Evolutionary conservation across 2,797 vertebrate genomes (phyloP).

Genomic region (Anguilla megastoma): DNA sequence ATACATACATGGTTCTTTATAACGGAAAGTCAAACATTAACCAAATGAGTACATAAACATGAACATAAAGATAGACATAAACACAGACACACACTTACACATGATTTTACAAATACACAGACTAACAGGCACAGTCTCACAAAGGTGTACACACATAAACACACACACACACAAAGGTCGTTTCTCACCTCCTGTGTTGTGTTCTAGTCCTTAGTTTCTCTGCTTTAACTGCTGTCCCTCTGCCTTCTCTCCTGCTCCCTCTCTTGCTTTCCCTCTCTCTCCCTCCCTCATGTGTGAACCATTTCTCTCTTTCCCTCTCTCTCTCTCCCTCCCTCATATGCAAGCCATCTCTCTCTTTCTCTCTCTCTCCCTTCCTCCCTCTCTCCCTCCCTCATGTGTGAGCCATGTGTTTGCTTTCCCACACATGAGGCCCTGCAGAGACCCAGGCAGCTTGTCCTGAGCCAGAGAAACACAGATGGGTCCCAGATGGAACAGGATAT

Average conservation of each 20-base stretch:
- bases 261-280: too few relatives aligned
- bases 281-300: too few relatives aligned
- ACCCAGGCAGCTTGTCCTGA: not conserved
- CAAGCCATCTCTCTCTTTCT: not conserved
- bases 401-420: not conserved
- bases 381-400: not conserved
- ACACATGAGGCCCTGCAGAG: not conserved
- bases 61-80: too few relatives aligned
- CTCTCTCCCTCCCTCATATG: too few relatives aligned
- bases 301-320: too few relatives aligned
- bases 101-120: too few relatives aligned
- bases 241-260: not conserved
- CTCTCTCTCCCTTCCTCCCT: not conserved
- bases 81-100: too few relatives aligned
- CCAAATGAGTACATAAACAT: too few relatives aligned
- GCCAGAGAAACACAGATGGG: conserved; percentile 35
- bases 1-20: too few relatives aligned
- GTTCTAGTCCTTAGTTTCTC: not conserved
- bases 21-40: too few relatives aligned
- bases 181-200: not conserved
- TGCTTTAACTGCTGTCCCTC: not conserved
- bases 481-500: conserved; percentile 30
- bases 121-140: not conserved
- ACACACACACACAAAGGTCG: not conserved
- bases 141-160: not conserved